phyloP scores from a whole-genome alignment of 2,797 vertebrate species.

The Schizothorax lantsangensis region DNA sequence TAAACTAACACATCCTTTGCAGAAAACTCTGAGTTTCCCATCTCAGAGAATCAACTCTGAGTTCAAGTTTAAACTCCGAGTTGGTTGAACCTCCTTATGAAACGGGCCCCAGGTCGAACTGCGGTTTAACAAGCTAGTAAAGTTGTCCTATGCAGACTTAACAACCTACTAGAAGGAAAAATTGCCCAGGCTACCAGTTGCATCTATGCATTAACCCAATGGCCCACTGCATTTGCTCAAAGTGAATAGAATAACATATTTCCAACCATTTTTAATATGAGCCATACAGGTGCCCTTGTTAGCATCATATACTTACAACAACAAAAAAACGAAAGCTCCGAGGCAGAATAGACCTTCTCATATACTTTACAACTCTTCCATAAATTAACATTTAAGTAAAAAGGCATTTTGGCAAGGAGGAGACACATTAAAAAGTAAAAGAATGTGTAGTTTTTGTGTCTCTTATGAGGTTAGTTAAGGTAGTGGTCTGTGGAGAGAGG shows the following conservation, averaged over 20 bases:
- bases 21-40: no score
- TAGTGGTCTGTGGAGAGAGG: not conserved
- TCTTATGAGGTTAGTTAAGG: conserved; percentile 3
- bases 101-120: not conserved
- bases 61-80: no score
- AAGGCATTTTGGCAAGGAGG: conserved; percentile 1
- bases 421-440: conserved; percentile 12
- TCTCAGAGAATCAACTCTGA: no score
- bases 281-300: not conserved
- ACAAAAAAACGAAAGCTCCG: not conserved
- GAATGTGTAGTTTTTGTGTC: not conserved
- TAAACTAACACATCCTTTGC: no score
- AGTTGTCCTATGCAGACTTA: conserved; percentile 18
- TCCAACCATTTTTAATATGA: not conserved
- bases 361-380: not conserved
- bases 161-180: conserved; percentile 4
- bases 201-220: not conserved
- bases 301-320: not conserved
- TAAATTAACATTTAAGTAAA: conserved; percentile 21
- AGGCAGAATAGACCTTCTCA: not conserved
- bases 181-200: not conserved
- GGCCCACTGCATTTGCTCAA: not conserved
- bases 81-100: no score
- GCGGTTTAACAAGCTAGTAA: conserved; percentile 18
- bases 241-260: not conserved